Conservation (phyloP, 2,113 vertebrate species). For the Ptilonorhynchus violaceus region DNA sequence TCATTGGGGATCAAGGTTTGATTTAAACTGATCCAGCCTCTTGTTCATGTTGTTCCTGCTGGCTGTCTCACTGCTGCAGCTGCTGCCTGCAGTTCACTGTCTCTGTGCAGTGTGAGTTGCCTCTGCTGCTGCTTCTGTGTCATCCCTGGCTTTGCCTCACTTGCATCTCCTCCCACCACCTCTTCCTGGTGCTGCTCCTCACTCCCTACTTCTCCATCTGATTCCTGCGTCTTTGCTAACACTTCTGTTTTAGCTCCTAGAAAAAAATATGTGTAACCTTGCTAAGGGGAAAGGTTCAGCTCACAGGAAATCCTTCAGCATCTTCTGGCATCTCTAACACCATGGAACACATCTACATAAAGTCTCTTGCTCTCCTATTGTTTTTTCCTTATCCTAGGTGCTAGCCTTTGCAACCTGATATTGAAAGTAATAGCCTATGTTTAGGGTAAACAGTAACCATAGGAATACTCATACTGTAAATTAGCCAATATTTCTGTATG, state of each 20-base stretch:
- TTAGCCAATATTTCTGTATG: not conserved
- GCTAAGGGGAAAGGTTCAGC: not conserved
- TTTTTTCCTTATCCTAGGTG: not conserved
- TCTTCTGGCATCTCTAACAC: not conserved
- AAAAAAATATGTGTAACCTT: not conserved
- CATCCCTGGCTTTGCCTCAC: not conserved
- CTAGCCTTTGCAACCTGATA: not conserved
- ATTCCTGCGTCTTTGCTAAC: not conserved
- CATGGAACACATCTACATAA: not conserved
- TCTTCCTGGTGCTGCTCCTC: not conserved
- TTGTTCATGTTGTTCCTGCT: not conserved
- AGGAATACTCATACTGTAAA: not conserved
- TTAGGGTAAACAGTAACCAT: not conserved
- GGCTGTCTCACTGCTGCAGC: not conserved
- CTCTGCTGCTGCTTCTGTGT: not conserved
- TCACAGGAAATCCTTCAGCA: not conserved
- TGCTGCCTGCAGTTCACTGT: not conserved
- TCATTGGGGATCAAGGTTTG: not conserved
- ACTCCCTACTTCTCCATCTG: not conserved
- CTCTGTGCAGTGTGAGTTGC: rapidly evolving
- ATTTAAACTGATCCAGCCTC: not conserved
- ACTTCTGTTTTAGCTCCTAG: not conserved
- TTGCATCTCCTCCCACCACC: not conserved
- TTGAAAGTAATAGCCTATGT: not conserved
- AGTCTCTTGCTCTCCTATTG: not conserved